A percentile compares a stretch with the other conserved stretches of the same genome.
Conservation (phyloP, 2,888 invertebrate genomes). For the Gastrophysa polygoni region DNA sequence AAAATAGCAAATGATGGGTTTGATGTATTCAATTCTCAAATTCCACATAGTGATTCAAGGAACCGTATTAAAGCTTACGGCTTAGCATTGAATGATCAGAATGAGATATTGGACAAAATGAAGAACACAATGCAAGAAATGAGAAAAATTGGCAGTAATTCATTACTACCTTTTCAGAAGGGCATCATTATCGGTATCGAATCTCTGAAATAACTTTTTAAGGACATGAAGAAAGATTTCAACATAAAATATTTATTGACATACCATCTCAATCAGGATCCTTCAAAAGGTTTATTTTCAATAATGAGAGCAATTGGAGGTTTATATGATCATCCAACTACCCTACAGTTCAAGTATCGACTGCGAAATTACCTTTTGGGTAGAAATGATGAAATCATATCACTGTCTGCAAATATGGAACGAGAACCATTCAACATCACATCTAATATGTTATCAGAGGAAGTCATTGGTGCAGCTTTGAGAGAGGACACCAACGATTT, state of each 20-base stretch:
- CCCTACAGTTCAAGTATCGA: slow-evolving; percentile 36
- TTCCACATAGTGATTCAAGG: slow-evolving; percentile 31
- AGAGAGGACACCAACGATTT: no score
- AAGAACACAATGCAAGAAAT: slow-evolving; percentile 20
- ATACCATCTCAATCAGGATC: slow-evolving; percentile 29
- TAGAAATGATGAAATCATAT: slow-evolving; percentile 29
- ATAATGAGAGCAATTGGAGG: slow-evolving; percentile 33
- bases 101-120: slow-evolving; percentile 34
- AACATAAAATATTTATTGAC: slow-evolving; percentile 27
- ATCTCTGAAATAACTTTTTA: slow-evolving; percentile 24
- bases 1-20: slow-evolving; percentile 38
- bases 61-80: slow-evolving; percentile 33
- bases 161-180: slow-evolving; percentile 38
- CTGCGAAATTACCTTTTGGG: slow-evolving; percentile 26
- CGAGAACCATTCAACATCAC: no score
- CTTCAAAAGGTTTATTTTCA: slow-evolving; percentile 31
- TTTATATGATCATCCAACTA: slow-evolving; percentile 33
- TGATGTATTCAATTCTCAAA: slow-evolving; percentile 36
- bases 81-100: slow-evolving; percentile 33
- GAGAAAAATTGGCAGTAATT: slow-evolving; percentile 22
- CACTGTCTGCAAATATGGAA: slow-evolving; percentile 28
- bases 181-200: slow-evolving; percentile 33
- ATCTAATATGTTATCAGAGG: neutral
- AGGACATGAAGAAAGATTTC: slow-evolving; percentile 21
- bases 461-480: neutral